Evolutionary conservation across 2,888 invertebrate species (phyloP).

Genomic region (Mechanitis mazaeus): DNA sequence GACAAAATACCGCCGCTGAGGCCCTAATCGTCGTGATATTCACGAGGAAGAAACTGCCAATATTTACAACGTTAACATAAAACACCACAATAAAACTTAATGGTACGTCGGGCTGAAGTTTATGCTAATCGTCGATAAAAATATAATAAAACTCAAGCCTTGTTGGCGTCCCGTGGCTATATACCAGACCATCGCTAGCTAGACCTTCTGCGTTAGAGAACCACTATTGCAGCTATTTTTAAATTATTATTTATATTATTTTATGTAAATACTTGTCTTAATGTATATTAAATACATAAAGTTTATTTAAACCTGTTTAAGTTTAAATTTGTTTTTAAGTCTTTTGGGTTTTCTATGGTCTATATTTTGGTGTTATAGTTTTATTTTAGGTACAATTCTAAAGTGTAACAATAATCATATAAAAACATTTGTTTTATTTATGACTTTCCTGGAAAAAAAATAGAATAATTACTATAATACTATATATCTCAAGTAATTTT

Average conservation of each 20-base stretch:
- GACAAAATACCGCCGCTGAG: conserved; percentile 49
- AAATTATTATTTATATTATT: not conserved
- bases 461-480: no score
- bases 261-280: not conserved
- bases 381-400: no score
- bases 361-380: no score
- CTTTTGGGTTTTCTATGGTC: no score
- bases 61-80: conserved; percentile 56
- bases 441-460: no score
- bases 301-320: no score
- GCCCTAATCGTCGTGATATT: conserved; percentile 50
- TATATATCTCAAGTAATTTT: no score
- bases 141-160: conserved; percentile 52
- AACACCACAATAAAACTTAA: conserved; percentile 59
- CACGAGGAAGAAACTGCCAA: conserved; percentile 53
- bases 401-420: no score
- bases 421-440: no score
- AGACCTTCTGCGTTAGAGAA: not conserved
- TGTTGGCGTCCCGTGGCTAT: conserved; percentile 37
- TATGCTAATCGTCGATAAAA: conserved; percentile 59
- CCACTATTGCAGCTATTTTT: not conserved
- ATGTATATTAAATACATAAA: no score
- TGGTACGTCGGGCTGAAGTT: conserved; percentile 50
- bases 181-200: conserved; percentile 23
- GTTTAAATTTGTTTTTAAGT: no score